A percentile compares a stretch with the other conserved stretches of the same genome.
Evolutionary conservation across 2,113 vertebrate species (phyloP).

Genomic region (Notarius quadriscutis): DNA sequence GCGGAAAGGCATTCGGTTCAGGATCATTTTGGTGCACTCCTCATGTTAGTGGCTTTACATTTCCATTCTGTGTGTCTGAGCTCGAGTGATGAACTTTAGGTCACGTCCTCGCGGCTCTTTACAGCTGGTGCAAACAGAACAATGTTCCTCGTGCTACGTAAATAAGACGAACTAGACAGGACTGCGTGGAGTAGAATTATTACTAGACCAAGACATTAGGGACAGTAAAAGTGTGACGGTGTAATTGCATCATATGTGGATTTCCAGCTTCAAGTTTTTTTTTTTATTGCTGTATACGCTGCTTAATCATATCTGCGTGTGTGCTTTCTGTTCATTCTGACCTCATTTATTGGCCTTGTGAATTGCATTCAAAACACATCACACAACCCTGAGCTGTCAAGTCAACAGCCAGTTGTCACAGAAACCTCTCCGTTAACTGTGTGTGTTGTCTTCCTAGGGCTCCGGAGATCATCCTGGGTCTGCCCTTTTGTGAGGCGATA

Average conservation of each 20-base stretch:
- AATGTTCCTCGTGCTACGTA: no score
- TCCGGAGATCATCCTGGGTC: slow-evolving; percentile 97
- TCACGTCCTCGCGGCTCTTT: no score
- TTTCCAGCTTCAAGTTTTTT: neutral
- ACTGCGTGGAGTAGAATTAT: no score
- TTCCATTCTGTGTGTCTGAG: neutral
- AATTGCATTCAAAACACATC: neutral
- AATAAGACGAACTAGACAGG: no score
- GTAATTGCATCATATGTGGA: neutral
- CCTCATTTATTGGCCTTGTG: neutral
- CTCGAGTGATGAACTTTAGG: neutral
- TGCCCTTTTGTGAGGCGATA: slow-evolving; percentile 97
- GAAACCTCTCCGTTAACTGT: slow-evolving; percentile 27
- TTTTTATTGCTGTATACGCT: neutral
- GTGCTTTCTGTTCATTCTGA: neutral
- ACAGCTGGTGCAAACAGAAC: no score
- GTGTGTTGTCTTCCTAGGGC: slow-evolving; percentile 77
- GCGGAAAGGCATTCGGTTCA: slow-evolving; percentile 21
- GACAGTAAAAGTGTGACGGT: no score
- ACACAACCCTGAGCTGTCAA: slow-evolving; percentile 1
- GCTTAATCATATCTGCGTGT: neutral
- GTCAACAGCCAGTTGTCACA: slow-evolving; percentile 37
- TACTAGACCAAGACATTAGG: no score
- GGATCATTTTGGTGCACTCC: neutral
- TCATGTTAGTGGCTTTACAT: no score